Evolutionary conservation across 1,140 invertebrate genomes (phyloP).

Genomic region (Drosophila teissieri): DNA sequence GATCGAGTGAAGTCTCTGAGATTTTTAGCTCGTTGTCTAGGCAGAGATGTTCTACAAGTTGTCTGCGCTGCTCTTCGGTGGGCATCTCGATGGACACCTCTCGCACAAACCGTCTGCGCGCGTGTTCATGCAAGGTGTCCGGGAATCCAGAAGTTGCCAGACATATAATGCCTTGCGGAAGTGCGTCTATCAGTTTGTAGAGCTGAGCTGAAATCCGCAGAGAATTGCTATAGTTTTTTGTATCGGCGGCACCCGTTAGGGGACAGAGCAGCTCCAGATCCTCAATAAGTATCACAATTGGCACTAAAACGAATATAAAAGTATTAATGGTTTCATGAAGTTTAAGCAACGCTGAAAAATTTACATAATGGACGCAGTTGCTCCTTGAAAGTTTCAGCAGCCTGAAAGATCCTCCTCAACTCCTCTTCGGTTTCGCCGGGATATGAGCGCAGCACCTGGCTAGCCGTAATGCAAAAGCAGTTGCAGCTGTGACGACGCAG

Average conservation of each 20-base stretch:
- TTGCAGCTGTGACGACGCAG: conserved; percentile 52
- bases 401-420: conserved; percentile 82
- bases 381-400: conserved; percentile 68
- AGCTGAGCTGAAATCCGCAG: conserved; percentile 76
- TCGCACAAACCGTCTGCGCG: conserved; percentile 82
- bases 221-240: conserved; percentile 55
- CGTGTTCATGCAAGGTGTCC: conserved; percentile 74
- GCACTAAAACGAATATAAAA: conserved; percentile 13
- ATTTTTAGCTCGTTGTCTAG: neutral
- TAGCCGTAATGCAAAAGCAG: conserved; percentile 62
- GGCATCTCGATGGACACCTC: conserved; percentile 87
- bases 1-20: conserved; percentile 28
- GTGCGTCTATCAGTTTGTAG: conserved; percentile 79
- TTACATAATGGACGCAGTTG: conserved; percentile 51
- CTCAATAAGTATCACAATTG: conserved; percentile 79
- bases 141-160: conserved; percentile 84
- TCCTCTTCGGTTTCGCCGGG: conserved; percentile 85
- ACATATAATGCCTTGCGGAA: conserved; percentile 76
- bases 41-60: conserved; percentile 42
- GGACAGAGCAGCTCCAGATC: conserved; percentile 83
- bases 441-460: conserved; percentile 66
- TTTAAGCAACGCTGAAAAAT: too few species aligned
- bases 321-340: neutral
- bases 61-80: conserved; percentile 78
- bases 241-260: conserved; percentile 18